phyloP scores from a whole-genome alignment of 2,888 invertebrate species.

The Pherbina coryleti region DNA sequence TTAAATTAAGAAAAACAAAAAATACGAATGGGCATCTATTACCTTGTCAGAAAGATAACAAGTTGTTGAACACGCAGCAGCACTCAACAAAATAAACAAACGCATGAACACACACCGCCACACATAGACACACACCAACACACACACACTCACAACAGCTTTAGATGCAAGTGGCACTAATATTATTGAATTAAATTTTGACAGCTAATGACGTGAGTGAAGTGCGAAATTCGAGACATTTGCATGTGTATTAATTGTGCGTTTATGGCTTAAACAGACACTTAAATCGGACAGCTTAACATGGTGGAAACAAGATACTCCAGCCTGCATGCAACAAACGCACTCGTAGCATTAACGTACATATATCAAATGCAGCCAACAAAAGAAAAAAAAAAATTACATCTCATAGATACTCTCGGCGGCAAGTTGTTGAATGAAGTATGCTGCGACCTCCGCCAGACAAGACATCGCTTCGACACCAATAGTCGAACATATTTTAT shows the following conservation, averaged over 20 bases:
- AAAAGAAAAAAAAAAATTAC: background rate
- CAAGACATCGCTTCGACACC: background rate
- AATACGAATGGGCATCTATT: background rate
- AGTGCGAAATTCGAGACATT: slow-evolving; percentile 25
- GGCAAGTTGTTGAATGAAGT: background rate
- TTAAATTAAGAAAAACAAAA: too few relatives aligned
- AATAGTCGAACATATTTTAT: background rate
- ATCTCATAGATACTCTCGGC: background rate
- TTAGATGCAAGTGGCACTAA: background rate
- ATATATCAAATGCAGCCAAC: background rate
- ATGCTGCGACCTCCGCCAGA: background rate
- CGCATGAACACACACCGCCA: background rate
- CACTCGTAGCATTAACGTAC: background rate
- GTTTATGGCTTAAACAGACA: slow-evolving; percentile 27
- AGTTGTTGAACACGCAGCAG: background rate
- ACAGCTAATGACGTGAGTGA: slow-evolving; percentile 24
- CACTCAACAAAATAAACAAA: background rate
- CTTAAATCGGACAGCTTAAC: slow-evolving; percentile 20
- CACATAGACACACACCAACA: background rate
- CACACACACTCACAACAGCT: background rate
- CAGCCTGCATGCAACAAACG: background rate
- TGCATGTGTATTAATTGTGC: slow-evolving; percentile 23
- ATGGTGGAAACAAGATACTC: slow-evolving; percentile 4
- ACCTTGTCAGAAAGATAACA: background rate
- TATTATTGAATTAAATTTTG: slow-evolving; percentile 7